Evolutionary conservation across 2,797 vertebrate genomes (phyloP).

Genomic region (Pseudochaenichthys georgianus): DNA sequence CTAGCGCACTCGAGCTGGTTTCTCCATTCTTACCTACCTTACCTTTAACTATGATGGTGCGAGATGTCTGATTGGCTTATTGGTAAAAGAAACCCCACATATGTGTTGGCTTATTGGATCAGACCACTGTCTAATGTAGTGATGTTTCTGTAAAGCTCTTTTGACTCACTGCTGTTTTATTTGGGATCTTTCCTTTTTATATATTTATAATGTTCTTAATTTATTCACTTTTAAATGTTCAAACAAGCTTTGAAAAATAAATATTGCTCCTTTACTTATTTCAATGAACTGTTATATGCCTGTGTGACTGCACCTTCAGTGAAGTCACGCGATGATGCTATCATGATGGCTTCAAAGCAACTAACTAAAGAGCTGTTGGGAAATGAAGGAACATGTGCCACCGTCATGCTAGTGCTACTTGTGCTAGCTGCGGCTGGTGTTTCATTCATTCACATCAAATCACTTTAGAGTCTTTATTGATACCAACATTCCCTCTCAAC

Average conservation of each 20-base stretch:
- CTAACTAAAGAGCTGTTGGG: not conserved
- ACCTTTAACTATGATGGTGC: too few species aligned
- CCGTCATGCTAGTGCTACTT: not conserved
- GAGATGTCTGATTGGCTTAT: too few species aligned
- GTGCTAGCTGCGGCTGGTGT: not conserved
- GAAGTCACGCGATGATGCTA: not conserved
- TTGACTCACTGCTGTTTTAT: too few species aligned
- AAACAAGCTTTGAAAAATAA: too few species aligned
- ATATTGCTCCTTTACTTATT: not conserved
- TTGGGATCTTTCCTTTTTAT: too few species aligned
- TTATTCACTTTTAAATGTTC: too few species aligned
- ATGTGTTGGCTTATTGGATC: not conserved
- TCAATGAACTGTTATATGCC: not conserved
- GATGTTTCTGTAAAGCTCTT: not conserved
- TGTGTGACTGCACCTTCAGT: not conserved
- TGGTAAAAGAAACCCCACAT: too few species aligned
- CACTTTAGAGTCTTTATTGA: not conserved
- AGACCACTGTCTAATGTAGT: not conserved
- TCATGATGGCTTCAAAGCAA: not conserved
- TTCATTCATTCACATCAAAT: not conserved
- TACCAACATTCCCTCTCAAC: rapidly evolving
- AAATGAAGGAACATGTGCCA: not conserved
- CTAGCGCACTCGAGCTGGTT: too few species aligned
- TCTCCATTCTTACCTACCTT: too few species aligned
- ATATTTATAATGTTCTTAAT: too few species aligned